These are phyloP conservation scores for Psilopsiagon aurifrons DNA, from an alignment of 2,113 vertebrate species.

Conservation along the genomic window DNA sequence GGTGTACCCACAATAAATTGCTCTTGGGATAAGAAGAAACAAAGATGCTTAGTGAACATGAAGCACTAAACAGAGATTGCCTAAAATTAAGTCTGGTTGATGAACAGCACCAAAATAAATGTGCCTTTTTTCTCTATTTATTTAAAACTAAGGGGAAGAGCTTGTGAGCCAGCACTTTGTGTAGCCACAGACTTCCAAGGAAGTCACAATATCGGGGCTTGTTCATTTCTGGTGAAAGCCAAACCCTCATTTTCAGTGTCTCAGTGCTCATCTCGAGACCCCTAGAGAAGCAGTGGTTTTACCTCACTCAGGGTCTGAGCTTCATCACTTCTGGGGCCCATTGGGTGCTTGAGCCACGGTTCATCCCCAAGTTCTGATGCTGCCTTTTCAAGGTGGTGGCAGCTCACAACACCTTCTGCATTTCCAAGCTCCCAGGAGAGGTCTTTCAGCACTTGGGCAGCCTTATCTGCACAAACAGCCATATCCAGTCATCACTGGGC, in stretches of 20 bases:
- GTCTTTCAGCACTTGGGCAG: background rate
- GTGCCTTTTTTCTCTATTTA: rapidly evolving
- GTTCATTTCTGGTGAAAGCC: background rate
- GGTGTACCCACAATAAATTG: background rate
- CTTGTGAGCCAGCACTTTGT: background rate
- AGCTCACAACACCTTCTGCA: background rate
- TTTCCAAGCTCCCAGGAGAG: background rate
- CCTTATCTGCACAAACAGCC: background rate
- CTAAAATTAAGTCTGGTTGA: background rate
- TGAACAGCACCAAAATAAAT: background rate
- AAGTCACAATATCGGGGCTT: background rate
- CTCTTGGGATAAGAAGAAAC: background rate
- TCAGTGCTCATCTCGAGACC: background rate
- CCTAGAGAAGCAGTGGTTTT: background rate
- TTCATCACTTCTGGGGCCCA: background rate
- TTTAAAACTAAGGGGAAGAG: background rate
- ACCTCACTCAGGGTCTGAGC: background rate
- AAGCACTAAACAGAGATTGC: background rate
- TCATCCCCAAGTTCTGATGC: background rate
- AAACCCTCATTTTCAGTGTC: background rate
- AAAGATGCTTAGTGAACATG: background rate
- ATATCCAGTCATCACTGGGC: background rate
- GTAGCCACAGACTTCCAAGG: background rate
- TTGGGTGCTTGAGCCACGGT: background rate
- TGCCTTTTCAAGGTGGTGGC: background rate